Conservation (phyloP, 35 echinoderm and acorn worm species). For the Ophiothrix spiculata region DNA sequence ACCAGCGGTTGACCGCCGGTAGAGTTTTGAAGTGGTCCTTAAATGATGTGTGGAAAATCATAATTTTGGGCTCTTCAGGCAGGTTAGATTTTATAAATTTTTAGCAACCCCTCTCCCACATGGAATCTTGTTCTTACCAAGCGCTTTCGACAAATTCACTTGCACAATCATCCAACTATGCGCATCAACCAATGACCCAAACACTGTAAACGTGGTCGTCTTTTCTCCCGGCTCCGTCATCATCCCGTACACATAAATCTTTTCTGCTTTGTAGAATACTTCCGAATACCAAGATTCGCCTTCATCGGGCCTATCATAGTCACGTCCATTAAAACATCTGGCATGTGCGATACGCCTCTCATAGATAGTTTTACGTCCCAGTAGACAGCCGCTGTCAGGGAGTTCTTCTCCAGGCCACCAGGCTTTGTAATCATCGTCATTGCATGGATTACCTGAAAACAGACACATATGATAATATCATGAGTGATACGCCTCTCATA, state of each 20-base stretch:
- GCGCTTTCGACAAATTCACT: conserved; percentile 42
- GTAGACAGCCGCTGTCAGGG: conserved; percentile 53
- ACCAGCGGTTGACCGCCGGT: too few relatives aligned
- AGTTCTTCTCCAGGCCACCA: conserved; percentile 92
- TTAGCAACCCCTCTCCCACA: too few relatives aligned
- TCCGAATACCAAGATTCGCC: conserved; percentile 68
- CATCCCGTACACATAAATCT: conserved; percentile 83
- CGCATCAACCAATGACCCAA: conserved; percentile 56
- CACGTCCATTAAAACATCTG: conserved; percentile 72
- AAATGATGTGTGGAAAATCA: too few relatives aligned
- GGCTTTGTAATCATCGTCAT: conserved; percentile 69
- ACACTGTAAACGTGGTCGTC: conserved; percentile 64
- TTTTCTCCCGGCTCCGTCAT: conserved; percentile 94
- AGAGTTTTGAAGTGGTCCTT: too few relatives aligned
- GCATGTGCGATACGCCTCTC: conserved; percentile 68
- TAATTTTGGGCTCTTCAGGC: too few relatives aligned
- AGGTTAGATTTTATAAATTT: too few relatives aligned
- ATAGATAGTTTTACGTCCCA: conserved; percentile 85
- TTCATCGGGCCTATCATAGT: conserved; percentile 80
- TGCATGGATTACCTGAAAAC: conserved; percentile 23
- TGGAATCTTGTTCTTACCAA: conserved; percentile 4
- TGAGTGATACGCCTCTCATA: conserved; percentile 72
- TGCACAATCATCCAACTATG: conserved; percentile 91
- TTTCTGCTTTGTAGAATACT: conserved; percentile 29
- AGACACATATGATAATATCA: neutral